Percentiles rank a stretch among this genome's conserved stretches.
Evolutionary conservation across 1,140 invertebrate species (phyloP).

Genomic region (Anoplolepis gracilipes): DNA sequence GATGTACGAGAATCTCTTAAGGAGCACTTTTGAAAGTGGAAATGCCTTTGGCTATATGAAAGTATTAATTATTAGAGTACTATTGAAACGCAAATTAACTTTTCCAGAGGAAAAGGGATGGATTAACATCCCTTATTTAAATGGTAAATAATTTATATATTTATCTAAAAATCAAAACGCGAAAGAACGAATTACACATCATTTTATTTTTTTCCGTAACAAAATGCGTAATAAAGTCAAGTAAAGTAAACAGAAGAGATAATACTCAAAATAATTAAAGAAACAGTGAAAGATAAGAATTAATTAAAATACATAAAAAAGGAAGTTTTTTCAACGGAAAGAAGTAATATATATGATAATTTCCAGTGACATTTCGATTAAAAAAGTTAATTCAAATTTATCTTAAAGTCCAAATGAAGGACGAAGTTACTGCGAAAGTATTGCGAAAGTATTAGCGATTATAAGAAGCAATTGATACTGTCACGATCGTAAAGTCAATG

Average conservation of each 20-base stretch:
- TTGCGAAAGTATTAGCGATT: slow-evolving; percentile 71
- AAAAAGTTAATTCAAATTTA: neutral
- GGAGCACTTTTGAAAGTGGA: neutral
- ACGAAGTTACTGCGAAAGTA: neutral
- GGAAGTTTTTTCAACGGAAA: neutral
- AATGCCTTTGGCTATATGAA: slow-evolving; percentile 5
- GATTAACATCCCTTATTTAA: slow-evolving; percentile 4
- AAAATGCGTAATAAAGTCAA: neutral
- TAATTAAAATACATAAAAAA: neutral
- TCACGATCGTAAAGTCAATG: slow-evolving; percentile 59
- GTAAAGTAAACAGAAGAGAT: neutral
- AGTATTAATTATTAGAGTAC: slow-evolving; percentile 45
- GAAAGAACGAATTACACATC: neutral
- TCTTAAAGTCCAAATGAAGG: neutral
- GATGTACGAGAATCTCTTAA: neutral
- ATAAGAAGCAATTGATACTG: slow-evolving; percentile 50
- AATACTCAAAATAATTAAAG: neutral
- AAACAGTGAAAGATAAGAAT: neutral
- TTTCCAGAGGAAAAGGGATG: neutral
- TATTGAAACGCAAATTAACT: slow-evolving; percentile 14
- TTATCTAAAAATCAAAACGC: neutral
- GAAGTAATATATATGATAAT: slow-evolving; percentile 20
- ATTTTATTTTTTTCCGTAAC: slow-evolving; percentile 28
- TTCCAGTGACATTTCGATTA: slow-evolving; percentile 4
- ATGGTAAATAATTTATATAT: slow-evolving; percentile 5